Percentiles rank a stretch among this genome's conserved stretches.
These are phyloP conservation scores for Scotopteryx bipunctaria DNA, from an alignment of 2,888 invertebrate species.

Conservation along the genomic window DNA sequence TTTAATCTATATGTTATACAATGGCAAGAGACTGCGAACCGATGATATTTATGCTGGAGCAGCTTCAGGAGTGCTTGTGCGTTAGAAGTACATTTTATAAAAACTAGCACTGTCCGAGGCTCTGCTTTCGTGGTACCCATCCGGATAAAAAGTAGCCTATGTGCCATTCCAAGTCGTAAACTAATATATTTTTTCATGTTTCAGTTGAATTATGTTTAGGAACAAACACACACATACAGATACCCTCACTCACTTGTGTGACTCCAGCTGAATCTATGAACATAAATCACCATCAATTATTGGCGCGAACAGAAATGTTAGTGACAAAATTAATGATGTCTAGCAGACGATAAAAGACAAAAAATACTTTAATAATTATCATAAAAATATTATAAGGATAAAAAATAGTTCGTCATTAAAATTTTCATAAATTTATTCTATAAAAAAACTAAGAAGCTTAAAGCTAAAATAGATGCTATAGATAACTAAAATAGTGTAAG, in stretches of 20 bases:
- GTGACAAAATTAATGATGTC: neutral
- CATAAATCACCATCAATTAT: slow-evolving; percentile 9
- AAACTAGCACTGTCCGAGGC: too few species aligned
- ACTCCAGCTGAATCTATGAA: slow-evolving; percentile 3
- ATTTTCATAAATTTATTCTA: neutral
- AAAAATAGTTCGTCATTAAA: too few species aligned
- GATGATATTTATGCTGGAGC: neutral
- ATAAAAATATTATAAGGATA: neutral
- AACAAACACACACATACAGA: too few species aligned
- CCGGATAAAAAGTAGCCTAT: too few species aligned
- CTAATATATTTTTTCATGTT: too few species aligned
- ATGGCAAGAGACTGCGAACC: neutral
- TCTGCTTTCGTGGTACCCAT: too few species aligned
- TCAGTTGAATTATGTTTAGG: too few species aligned
- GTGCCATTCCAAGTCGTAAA: too few species aligned
- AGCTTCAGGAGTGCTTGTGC: neutral
- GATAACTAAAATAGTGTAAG: too few species aligned
- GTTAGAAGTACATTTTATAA: neutral
- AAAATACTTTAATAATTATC: neutral
- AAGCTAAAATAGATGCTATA: too few species aligned
- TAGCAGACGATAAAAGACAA: neutral
- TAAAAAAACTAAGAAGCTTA: neutral
- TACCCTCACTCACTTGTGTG: too few species aligned
- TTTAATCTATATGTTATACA: slow-evolving; percentile 11
- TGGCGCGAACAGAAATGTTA: neutral